Evolutionary conservation across 2,113 vertebrate genomes (phyloP).

Genomic region (Sphyrna mokarran): DNA sequence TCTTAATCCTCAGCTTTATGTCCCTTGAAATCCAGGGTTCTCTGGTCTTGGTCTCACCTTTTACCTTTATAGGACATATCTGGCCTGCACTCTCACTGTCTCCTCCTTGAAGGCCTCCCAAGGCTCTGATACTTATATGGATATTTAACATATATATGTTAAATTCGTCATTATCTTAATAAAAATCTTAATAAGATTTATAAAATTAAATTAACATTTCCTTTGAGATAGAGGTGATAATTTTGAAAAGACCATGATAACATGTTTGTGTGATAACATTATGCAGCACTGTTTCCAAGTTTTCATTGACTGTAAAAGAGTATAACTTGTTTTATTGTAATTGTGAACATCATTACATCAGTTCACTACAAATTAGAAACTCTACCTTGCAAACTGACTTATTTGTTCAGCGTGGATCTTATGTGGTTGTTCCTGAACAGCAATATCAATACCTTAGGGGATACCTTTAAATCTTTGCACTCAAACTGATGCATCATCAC

Average conservation of each 20-base stretch:
- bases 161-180: neutral
- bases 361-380: neutral
- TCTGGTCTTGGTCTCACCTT: no score
- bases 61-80: no score
- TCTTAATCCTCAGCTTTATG: no score
- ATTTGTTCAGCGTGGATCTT: neutral
- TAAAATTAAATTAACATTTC: neutral
- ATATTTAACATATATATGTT: neutral
- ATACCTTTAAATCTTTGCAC: neutral
- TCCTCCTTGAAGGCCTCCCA: no score
- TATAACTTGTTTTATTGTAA: neutral
- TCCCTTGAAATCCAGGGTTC: no score
- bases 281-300: neutral
- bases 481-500: neutral
- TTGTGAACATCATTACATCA: neutral
- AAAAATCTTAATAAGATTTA: neutral
- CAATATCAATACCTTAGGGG: neutral
- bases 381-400: neutral
- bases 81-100: no score
- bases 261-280: neutral
- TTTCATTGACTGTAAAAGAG: neutral
- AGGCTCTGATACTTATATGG: no score
- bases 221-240: neutral
- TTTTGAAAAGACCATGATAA: neutral
- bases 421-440: neutral